phyloP scores from a whole-genome alignment of 2,113 vertebrate species.

The Cariama cristata region DNA sequence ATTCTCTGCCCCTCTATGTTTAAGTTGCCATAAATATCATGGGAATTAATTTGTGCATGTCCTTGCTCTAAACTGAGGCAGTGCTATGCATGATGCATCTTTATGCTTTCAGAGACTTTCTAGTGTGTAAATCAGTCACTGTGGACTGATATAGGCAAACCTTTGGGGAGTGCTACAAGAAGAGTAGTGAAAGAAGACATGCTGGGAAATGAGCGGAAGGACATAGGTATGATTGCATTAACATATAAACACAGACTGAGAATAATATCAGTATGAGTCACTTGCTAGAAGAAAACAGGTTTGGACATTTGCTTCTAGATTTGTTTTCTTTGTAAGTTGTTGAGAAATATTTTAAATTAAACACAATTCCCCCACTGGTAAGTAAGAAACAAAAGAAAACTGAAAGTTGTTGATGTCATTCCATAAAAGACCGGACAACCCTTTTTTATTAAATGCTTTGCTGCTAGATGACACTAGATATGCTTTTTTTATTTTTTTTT shows the following conservation, averaged over 20 bases:
- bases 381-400: conserved; percentile 24
- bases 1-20: neutral
- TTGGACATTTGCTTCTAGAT: neutral
- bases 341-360: conserved; percentile 18
- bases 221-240: conserved; percentile 14
- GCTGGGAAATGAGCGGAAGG: conserved; percentile 10
- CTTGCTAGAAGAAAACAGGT: neutral
- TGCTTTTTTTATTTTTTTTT: neutral
- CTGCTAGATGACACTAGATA: neutral
- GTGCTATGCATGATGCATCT: conserved; percentile 63
- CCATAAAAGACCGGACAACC: neutral
- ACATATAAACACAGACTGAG: neutral
- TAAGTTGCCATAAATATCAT: conserved; percentile 67
- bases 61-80: conserved; percentile 39
- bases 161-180: conserved; percentile 32
- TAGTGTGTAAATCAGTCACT: conserved; percentile 73
- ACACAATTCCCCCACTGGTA: neutral
- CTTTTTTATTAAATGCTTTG: neutral
- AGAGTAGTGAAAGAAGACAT: neutral
- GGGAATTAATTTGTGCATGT: conserved; percentile 74
- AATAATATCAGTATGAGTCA: neutral
- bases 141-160: conserved; percentile 29
- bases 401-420: neutral
- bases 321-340: neutral
- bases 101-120: conserved; percentile 63